Conservation (phyloP, 2,113 vertebrate species). For the Ochotona princeps region DNA sequence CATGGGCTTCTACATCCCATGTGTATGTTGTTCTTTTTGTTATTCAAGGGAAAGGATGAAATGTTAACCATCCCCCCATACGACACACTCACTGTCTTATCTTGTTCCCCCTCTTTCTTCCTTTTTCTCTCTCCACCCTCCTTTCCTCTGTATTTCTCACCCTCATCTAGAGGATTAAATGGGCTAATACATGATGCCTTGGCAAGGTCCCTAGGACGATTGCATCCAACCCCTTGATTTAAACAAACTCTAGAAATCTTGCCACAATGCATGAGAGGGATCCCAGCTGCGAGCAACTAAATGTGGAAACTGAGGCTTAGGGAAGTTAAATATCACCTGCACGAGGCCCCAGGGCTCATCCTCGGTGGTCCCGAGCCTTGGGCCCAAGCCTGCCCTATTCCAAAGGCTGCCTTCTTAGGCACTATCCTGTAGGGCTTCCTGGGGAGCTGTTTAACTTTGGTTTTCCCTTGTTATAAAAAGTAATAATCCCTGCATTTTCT, state of each 20-base stretch:
- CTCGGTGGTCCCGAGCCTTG: not conserved
- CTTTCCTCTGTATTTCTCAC: not conserved
- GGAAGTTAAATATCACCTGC: accelerated
- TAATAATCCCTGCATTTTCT: not conserved
- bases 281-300: not conserved
- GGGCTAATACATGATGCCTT: not conserved
- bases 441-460: not conserved
- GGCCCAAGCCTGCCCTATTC: not conserved
- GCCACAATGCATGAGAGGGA: accelerated
- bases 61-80: too few species aligned
- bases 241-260: not conserved
- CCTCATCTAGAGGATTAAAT: not conserved
- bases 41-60: not conserved
- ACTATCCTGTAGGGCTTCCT: not conserved
- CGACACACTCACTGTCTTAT: not conserved
- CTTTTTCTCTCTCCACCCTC: too few species aligned
- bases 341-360: not conserved
- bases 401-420: not conserved
- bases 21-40: not conserved
- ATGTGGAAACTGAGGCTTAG: not conserved
- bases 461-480: not conserved
- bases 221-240: not conserved
- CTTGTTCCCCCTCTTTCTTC: accelerated
- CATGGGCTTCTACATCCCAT: not conserved
- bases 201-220: not conserved